Conservation (phyloP, 2,113 vertebrate species). For the Cacatua alba region DNA sequence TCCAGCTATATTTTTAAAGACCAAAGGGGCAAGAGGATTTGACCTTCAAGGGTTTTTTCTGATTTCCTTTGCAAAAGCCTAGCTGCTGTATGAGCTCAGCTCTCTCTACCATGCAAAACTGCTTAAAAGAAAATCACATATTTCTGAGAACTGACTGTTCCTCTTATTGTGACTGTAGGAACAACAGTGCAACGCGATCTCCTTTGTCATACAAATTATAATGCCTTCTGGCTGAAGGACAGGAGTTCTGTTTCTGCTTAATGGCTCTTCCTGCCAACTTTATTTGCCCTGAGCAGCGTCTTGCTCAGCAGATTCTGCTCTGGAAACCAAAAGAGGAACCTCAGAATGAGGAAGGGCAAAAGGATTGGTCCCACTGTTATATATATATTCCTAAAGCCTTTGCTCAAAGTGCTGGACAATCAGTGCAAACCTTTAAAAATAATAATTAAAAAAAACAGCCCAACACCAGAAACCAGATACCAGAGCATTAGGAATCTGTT, state of each 20-base stretch:
- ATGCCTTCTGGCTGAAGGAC: slow-evolving; percentile 17
- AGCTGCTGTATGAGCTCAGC: background rate
- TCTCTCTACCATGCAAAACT: background rate
- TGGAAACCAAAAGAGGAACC: slow-evolving; percentile 30
- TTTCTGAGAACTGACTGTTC: slow-evolving; percentile 56
- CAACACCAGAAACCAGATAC: background rate
- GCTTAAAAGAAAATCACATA: slow-evolving; percentile 33
- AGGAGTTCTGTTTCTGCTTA: slow-evolving; percentile 65
- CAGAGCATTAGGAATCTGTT: slow-evolving; percentile 53
- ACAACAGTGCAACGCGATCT: slow-evolving; percentile 23
- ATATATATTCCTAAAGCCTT: background rate
- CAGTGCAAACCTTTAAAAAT: background rate
- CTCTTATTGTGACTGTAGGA: slow-evolving; percentile 22
- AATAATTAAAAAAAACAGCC: background rate
- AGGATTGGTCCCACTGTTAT: background rate
- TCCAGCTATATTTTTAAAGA: background rate
- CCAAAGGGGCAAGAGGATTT: background rate
- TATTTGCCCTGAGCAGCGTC: slow-evolving; percentile 15
- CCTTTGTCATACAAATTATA: slow-evolving; percentile 33
- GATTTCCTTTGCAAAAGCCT: background rate
- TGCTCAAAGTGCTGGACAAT: background rate
- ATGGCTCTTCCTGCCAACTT: slow-evolving; percentile 22
- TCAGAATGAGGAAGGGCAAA: slow-evolving; percentile 20
- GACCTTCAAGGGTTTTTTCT: background rate
- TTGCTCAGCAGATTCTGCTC: background rate